Conservation (phyloP, 2,113 vertebrate genomes). For the Sapajus apella region DNA sequence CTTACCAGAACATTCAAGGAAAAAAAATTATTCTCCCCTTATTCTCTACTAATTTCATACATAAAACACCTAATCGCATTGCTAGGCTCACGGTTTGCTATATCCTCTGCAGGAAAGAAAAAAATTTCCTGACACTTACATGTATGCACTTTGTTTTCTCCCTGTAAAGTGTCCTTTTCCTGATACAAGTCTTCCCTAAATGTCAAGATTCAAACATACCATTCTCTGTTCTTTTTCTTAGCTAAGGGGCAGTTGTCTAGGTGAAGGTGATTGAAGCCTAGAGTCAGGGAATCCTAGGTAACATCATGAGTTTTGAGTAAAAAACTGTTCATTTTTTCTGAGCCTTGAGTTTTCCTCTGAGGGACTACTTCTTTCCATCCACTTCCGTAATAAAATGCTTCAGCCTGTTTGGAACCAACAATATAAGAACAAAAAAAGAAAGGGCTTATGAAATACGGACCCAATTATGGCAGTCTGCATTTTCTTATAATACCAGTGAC, state of each 20-base stretch:
- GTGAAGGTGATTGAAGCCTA: neutral
- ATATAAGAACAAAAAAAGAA: neutral
- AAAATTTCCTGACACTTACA: neutral
- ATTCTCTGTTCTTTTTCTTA: neutral
- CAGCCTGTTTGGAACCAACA: neutral
- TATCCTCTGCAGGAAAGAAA: neutral
- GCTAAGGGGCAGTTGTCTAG: neutral
- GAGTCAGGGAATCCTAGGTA: neutral
- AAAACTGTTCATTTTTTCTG: neutral
- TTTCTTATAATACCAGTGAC: conserved; percentile 11
- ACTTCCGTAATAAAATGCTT: neutral
- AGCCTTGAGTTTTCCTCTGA: neutral
- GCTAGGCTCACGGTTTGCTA: neutral
- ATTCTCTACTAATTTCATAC: neutral
- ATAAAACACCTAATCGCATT: neutral
- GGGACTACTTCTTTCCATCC: neutral
- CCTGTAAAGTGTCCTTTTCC: neutral
- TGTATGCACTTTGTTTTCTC: neutral
- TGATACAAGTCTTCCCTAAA: neutral
- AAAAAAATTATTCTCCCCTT: neutral
- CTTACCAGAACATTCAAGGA: neutral
- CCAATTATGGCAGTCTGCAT: conserved; percentile 12
- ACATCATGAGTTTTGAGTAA: neutral
- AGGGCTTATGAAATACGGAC: conserved; percentile 17
- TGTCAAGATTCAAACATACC: neutral